phyloP scores from a whole-genome alignment of 2,797 vertebrate genomes.

The Melanotaenia parkinsoni region DNA sequence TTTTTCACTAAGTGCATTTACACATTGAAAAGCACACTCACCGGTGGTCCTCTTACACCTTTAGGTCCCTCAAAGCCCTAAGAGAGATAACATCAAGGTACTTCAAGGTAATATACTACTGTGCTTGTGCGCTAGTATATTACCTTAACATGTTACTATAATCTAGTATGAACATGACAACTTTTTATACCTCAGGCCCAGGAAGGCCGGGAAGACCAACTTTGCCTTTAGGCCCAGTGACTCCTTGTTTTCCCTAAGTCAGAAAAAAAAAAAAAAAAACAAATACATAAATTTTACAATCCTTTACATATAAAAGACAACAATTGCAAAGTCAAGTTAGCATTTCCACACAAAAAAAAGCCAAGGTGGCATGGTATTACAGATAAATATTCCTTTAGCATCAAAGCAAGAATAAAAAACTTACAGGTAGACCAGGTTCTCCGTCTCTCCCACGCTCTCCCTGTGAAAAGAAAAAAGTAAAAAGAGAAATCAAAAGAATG shows the following conservation, averaged over 20 bases:
- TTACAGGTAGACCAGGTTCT: constrained; percentile 56
- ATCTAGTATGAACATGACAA: not conserved
- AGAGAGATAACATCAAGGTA: constrained; percentile 13
- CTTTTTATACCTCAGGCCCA: constrained; percentile 59
- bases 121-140: not conserved
- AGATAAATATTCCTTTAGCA: not conserved
- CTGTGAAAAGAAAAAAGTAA: constrained; percentile 47
- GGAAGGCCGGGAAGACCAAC: constrained; percentile 42
- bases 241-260: constrained; percentile 66
- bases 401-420: constrained; percentile 33
- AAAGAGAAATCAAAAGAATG: not conserved
- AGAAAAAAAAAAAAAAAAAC: not conserved
- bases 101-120: no score
- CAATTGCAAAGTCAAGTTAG: not conserved
- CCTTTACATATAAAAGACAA: not conserved
- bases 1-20: not conserved
- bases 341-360: not conserved
- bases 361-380: not conserved
- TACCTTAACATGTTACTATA: not conserved
- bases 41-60: constrained; percentile 64
- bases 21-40: constrained; percentile 47
- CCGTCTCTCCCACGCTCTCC: constrained; percentile 66
- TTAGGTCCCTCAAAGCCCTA: constrained; percentile 62
- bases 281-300: no score
- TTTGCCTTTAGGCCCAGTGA: constrained; percentile 52